These are phyloP conservation scores for Tenodera sinensis DNA, from an alignment of 2,888 invertebrate species.

Conservation along the genomic window DNA sequence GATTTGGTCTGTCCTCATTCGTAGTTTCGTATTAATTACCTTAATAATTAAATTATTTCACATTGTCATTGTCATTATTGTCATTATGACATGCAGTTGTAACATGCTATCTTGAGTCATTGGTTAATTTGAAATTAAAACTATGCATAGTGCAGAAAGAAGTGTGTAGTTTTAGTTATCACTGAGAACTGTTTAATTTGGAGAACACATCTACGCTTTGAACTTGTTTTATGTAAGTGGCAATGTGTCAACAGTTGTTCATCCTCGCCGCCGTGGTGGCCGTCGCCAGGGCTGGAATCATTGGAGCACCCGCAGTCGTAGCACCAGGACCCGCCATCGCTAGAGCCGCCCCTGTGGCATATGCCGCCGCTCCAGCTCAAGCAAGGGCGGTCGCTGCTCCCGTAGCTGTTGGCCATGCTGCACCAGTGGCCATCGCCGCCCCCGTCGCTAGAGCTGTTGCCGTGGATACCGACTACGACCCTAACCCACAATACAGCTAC, in stretches of 20 bases:
- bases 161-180: too few species aligned
- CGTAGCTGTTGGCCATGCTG: slow-evolving; percentile 34
- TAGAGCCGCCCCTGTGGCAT: slow-evolving; percentile 32
- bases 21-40: too few species aligned
- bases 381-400: slow-evolving; percentile 39
- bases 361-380: slow-evolving; percentile 32
- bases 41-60: too few species aligned
- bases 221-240: too few species aligned
- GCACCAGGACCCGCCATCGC: slow-evolving; percentile 8
- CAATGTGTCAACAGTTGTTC: slow-evolving; percentile 31
- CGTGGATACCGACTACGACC: not conserved
- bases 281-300: slow-evolving; percentile 35
- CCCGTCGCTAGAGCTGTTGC: slow-evolving; percentile 3
- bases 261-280: slow-evolving; percentile 36
- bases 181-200: too few species aligned
- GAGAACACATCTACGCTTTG: too few species aligned
- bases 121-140: too few species aligned
- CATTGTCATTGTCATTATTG: too few species aligned
- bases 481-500: not conserved
- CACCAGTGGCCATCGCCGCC: slow-evolving; percentile 14
- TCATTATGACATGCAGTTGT: too few species aligned
- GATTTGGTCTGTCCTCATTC: too few species aligned
- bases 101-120: too few species aligned
- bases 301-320: slow-evolving; percentile 34
- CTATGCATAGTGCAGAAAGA: too few species aligned